Evolutionary conservation across 1,140 invertebrate species (phyloP).

Genomic region (Melipona quadrifasciata): DNA sequence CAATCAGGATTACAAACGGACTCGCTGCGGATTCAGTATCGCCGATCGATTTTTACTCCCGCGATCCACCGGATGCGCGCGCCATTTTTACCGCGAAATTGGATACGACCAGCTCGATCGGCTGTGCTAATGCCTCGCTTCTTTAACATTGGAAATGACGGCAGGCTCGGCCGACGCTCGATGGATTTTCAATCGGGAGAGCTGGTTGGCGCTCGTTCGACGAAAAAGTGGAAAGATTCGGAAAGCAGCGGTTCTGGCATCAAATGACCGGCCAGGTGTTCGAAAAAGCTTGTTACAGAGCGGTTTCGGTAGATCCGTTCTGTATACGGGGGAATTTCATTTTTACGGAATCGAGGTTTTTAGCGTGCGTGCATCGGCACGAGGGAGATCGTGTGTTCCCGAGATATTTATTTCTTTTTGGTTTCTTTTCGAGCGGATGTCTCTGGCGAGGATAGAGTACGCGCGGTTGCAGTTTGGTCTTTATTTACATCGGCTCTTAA

Average conservation of each 20-base stretch:
- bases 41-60: constrained; percentile 1
- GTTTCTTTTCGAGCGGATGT: not conserved
- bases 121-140: not conserved
- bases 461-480: not conserved
- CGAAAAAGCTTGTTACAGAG: not conserved
- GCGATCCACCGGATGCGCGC: constrained; percentile 22
- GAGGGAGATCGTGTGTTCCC: not conserved
- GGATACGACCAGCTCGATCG: not conserved
- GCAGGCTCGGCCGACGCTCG: not conserved
- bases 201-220: not conserved
- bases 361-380: not conserved
- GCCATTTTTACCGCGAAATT: constrained; percentile 34
- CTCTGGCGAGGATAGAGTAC: not conserved
- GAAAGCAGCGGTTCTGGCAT: not conserved
- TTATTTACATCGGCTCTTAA: not conserved
- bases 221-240: not conserved
- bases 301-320: not conserved
- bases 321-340: not conserved
- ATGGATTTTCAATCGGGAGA: not conserved
- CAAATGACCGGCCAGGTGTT: not conserved
- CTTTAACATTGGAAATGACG: constrained; percentile 11
- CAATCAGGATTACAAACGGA: constrained; percentile 32
- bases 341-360: not conserved
- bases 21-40: constrained; percentile 34
- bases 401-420: not conserved